Conservation (phyloP, 2,113 vertebrate species). For the Neogale vison region DNA sequence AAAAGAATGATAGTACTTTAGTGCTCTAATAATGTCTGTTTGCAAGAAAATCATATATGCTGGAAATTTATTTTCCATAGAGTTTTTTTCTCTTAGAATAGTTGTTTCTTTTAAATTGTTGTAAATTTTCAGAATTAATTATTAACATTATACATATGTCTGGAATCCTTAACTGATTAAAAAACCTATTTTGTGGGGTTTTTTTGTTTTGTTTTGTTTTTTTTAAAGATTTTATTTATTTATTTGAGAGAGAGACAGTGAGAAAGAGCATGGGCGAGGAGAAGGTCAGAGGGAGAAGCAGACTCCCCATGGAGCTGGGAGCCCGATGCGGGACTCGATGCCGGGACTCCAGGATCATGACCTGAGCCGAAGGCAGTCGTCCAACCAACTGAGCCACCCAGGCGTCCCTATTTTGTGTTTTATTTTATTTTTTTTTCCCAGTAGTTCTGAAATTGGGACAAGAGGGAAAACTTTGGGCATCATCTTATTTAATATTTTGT, state of each 20-base stretch:
- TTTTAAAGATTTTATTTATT: no score
- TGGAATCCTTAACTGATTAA: slow-evolving; percentile 7
- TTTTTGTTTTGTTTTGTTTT: background rate
- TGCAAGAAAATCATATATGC: background rate
- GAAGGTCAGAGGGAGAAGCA: no score
- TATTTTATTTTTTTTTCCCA: background rate
- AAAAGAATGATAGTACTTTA: background rate
- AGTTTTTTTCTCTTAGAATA: background rate
- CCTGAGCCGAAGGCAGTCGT: no score
- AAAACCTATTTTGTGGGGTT: background rate
- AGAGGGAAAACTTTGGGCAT: background rate
- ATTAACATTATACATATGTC: background rate
- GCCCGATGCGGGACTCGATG: no score
- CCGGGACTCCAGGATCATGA: no score
- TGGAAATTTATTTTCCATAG: slow-evolving; percentile 11
- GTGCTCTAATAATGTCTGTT: background rate
- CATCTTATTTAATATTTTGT: background rate
- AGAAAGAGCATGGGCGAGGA: no score
- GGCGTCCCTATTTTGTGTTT: no score
- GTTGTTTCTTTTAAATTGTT: slow-evolving; percentile 35
- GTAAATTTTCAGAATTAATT: slow-evolving; percentile 23
- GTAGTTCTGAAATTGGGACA: slow-evolving; percentile 21
- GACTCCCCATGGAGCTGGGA: no score
- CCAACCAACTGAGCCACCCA: no score
- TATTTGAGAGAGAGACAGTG: no score